Evolutionary conservation across 2,113 vertebrate species (phyloP), one percentile per base, ranked within the genome.

Genomic region (Cebidichthys violaceus): DNA sequence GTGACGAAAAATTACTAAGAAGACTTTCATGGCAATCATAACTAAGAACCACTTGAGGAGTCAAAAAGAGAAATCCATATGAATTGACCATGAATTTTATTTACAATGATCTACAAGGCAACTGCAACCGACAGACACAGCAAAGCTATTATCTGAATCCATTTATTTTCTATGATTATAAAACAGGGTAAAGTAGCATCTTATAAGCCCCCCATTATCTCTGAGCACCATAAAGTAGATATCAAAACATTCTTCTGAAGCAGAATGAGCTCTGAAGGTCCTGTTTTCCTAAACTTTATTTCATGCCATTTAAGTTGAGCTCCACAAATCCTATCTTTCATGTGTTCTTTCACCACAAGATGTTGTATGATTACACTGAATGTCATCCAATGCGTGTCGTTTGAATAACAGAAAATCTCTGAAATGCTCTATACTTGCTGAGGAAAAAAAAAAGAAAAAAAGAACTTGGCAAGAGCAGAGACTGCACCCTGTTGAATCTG

Each of bases 251-350:
- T 87, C 85, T 88, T 87, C 61, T 37, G 20, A 86, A 88, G 77
- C 87, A 84, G 22, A 89, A 81, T 73, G 70, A 91, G 89, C 83
- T 85, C 79, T 72, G 85, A 93, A 95, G 93, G 92, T 94, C 93
- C 89, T 76, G 75, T 69, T 83, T 77, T 43, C 75, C 77, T 90
- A 82, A 90, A 91, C 84, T 93, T 81, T 89, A 93, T 92, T 92
- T 81, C 77, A 93, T 91, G 72, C 81, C 84, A 89, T 91, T 94
- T 91, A 85, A 85, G 83, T 72, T 79, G 71, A 91, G 88, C 79
- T 85, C 72, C 73, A 37, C 76, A 74, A 90, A 92, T 73, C 81
- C 75, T 0, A 41, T 79, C 83, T 93, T 86, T 89, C 67, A 87
- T 88, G 87, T 83, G 78, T 88, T 88, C 82, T 88, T 89, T 87